Conservation (phyloP, 2,113 vertebrate genomes). For the Empidonax alnorum region DNA sequence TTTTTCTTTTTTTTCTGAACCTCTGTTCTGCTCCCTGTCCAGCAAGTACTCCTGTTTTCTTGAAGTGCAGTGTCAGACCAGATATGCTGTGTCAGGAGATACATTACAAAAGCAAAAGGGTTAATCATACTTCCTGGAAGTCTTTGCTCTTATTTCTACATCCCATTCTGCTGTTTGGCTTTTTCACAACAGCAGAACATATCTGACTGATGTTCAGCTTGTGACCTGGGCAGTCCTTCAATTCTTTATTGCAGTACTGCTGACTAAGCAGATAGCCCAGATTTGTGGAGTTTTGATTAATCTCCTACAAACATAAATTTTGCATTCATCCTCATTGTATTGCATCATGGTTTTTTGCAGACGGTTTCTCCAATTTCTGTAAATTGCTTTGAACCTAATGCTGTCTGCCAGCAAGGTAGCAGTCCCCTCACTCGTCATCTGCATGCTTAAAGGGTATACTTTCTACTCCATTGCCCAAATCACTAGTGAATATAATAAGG, state of each 20-base stretch:
- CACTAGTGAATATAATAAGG: background rate
- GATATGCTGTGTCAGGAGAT: background rate
- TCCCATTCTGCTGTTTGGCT: background rate
- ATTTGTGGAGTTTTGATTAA: slow-evolving; percentile 4
- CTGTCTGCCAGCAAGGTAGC: background rate
- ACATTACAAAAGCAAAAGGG: background rate
- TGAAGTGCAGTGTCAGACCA: background rate
- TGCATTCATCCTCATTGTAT: background rate
- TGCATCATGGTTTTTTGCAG: background rate
- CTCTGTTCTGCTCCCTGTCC: background rate
- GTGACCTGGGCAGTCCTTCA: background rate
- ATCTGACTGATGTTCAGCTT: background rate
- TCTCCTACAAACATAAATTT: background rate
- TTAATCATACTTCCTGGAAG: background rate
- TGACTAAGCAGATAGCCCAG: background rate
- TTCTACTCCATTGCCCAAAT: slow-evolving; percentile 44
- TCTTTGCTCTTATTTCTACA: background rate
- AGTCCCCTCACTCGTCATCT: background rate
- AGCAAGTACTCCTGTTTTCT: background rate
- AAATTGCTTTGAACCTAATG: background rate
- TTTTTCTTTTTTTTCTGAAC: background rate
- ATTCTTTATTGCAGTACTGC: background rate
- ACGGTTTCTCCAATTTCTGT: slow-evolving; percentile 12
- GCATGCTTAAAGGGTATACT: background rate
- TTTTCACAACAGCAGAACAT: background rate